phyloP scores from a whole-genome alignment of 2,888 invertebrate species.

The Drosophila parthenogenetica region DNA sequence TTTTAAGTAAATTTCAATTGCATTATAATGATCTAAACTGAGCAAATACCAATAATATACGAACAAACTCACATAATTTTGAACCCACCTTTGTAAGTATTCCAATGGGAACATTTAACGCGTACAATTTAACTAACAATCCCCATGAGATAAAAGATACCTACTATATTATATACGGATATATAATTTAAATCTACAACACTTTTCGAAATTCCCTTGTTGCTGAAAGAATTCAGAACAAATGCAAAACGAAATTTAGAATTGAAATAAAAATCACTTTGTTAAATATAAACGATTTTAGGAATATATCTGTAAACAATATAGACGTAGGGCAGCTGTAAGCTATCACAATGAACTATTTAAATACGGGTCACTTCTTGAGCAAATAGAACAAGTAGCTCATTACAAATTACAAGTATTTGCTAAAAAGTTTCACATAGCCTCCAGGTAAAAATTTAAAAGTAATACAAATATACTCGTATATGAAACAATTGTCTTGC shows the following conservation, averaged over 20 bases:
- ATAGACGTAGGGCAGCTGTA: slow-evolving; percentile 37
- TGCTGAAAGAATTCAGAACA: not conserved
- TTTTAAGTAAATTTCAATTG: slow-evolving; percentile 8
- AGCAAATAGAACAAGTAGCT: slow-evolving; percentile 22
- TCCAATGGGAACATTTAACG: slow-evolving; percentile 66
- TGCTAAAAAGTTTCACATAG: slow-evolving; percentile 9
- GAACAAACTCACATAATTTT: slow-evolving; percentile 54
- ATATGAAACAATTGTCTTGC: slow-evolving; percentile 18
- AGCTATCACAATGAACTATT: slow-evolving; percentile 60
- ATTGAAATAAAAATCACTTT: not conserved
- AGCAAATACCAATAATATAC: not conserved
- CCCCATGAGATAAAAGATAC: slow-evolving; percentile 4
- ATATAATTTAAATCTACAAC: slow-evolving; percentile 16
- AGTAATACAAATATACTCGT: not conserved
- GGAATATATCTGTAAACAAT: slow-evolving; percentile 39
- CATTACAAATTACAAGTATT: slow-evolving; percentile 19
- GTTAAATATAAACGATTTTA: slow-evolving; percentile 23
- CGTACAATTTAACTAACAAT: slow-evolving; percentile 62
- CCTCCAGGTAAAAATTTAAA: not conserved
- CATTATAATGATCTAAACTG: slow-evolving; percentile 7
- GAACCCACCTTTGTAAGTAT: slow-evolving; percentile 65
- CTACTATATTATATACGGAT: not conserved
- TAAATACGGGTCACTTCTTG: slow-evolving; percentile 73
- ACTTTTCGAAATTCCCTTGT: not conserved
- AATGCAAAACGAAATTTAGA: not conserved